phyloP scores from a whole-genome alignment of 1,140 invertebrate species.

The Vanessa tameamea region DNA sequence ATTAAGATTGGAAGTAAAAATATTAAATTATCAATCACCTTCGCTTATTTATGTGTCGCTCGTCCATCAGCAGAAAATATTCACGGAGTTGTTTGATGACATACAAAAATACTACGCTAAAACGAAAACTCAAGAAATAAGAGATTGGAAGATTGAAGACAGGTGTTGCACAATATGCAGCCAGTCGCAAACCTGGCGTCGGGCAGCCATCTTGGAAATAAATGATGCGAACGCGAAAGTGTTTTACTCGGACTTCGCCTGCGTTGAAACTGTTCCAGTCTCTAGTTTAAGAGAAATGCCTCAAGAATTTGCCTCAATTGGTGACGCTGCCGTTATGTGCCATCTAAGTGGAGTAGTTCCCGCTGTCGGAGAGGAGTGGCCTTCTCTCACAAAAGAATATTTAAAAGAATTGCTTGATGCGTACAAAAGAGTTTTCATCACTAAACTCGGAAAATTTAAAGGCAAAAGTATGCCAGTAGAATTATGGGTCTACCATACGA shows the following conservation, averaged over 20 bases:
- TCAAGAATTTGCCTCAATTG: constrained; percentile 63
- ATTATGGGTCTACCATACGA: constrained; percentile 78
- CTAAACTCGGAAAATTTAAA: constrained; percentile 70
- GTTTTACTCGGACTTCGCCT: constrained; percentile 81
- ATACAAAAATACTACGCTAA: constrained; percentile 80
- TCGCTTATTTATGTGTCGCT: constrained; percentile 80
- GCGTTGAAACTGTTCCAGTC: constrained; percentile 67
- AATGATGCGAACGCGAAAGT: constrained; percentile 63
- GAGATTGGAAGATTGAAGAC: constrained; percentile 68
- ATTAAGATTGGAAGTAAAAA: constrained; percentile 72
- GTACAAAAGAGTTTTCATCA: constrained; percentile 72
- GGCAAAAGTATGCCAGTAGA: constrained; percentile 80
- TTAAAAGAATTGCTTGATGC: constrained; percentile 78
- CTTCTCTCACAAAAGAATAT: constrained; percentile 76
- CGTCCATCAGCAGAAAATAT: constrained; percentile 58
- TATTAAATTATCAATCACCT: constrained; percentile 77
- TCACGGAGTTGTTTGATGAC: constrained; percentile 62
- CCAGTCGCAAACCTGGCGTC: constrained; percentile 78
- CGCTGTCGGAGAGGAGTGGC: constrained; percentile 80
- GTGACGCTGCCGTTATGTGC: constrained; percentile 79
- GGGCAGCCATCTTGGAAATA: constrained; percentile 77
- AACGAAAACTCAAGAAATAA: constrained; percentile 45
- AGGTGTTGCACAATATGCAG: constrained; percentile 75
- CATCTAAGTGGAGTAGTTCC: constrained; percentile 81
- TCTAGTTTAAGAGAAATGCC: constrained; percentile 69